Evolutionary conservation across 1,140 invertebrate species (phyloP).

Genomic region (Apis laboriosa): DNA sequence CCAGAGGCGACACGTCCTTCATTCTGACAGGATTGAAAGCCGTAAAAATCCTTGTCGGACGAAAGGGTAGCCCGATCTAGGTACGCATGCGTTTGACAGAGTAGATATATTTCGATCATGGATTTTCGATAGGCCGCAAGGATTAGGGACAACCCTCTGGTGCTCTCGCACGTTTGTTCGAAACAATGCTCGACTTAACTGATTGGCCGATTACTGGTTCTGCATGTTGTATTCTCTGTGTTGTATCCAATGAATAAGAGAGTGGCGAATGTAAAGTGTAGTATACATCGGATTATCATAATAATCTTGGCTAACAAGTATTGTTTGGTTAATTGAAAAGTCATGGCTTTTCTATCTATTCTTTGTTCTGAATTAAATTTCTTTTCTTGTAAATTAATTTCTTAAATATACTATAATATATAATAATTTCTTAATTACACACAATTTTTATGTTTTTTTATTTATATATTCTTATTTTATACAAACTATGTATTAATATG

Average conservation of each 20-base stretch:
- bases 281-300: slow-evolving; percentile 12
- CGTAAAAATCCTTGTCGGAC: slow-evolving; percentile 76
- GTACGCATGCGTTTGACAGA: slow-evolving; percentile 79
- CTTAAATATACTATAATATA: too few species aligned
- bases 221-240: not conserved
- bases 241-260: slow-evolving; percentile 35
- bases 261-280: slow-evolving; percentile 23
- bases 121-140: slow-evolving; percentile 77
- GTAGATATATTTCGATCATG: slow-evolving; percentile 79
- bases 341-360: not conserved
- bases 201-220: slow-evolving; percentile 47
- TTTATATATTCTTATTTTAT: not conserved
- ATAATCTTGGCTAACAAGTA: slow-evolving; percentile 42
- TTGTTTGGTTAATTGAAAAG: slow-evolving; percentile 45
- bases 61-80: slow-evolving; percentile 79
- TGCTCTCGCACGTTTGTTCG: slow-evolving; percentile 71
- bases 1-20: slow-evolving; percentile 66
- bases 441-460: too few species aligned
- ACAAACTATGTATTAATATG: too few species aligned
- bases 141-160: slow-evolving; percentile 70
- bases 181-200: slow-evolving; percentile 75
- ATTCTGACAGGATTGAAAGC: slow-evolving; percentile 74
- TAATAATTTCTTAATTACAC: too few species aligned
- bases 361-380: not conserved
- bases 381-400: too few species aligned